Evolutionary conservation across 1,140 invertebrate species (phyloP).

Genomic region (Oncopodura yosiiana): DNA sequence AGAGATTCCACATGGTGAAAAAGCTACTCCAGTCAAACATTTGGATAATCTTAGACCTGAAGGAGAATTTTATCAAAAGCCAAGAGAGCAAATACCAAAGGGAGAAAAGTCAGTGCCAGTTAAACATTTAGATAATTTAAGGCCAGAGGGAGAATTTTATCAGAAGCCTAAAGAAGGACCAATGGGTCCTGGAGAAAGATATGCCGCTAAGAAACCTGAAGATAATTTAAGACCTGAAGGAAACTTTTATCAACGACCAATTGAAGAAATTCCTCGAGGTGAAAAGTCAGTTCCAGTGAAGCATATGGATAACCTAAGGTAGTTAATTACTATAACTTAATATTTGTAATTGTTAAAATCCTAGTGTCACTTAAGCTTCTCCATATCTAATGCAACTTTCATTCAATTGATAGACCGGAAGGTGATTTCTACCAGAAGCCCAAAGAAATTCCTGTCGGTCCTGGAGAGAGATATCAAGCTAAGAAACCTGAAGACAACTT

Average conservation of each 20-base stretch:
- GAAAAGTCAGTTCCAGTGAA: constrained; percentile 42
- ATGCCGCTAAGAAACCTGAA: constrained; percentile 37
- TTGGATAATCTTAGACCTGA: constrained; percentile 35
- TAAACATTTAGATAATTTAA: constrained; percentile 41
- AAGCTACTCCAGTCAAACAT: constrained; percentile 21
- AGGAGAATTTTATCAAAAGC: constrained; percentile 31
- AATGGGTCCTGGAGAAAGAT: constrained; percentile 26
- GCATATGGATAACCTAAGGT: constrained; percentile 47
- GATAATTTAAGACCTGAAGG: constrained; percentile 51
- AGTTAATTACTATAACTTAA: neutral
- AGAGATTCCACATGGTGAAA: neutral
- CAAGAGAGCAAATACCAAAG: constrained; percentile 36
- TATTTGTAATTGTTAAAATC: neutral
- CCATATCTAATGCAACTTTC: constrained; percentile 26
- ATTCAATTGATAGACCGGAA: constrained; percentile 27
- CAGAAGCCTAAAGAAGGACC: constrained; percentile 1
- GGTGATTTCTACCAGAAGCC: constrained; percentile 20
- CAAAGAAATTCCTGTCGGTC: neutral
- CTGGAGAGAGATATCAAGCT: constrained; percentile 44
- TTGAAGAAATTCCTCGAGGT: constrained; percentile 38
- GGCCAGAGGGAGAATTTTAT: constrained; percentile 40
- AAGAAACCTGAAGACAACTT: constrained; percentile 42
- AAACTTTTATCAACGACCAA: constrained; percentile 40
- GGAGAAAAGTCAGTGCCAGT: constrained; percentile 39
- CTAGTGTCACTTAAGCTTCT: neutral